Percentiles rank a stretch among this genome's conserved stretches.
These are phyloP conservation scores for Cladopsammia gracilis DNA, from an alignment of 64 coral and sea anemone genomes.

Conservation along the genomic window DNA sequence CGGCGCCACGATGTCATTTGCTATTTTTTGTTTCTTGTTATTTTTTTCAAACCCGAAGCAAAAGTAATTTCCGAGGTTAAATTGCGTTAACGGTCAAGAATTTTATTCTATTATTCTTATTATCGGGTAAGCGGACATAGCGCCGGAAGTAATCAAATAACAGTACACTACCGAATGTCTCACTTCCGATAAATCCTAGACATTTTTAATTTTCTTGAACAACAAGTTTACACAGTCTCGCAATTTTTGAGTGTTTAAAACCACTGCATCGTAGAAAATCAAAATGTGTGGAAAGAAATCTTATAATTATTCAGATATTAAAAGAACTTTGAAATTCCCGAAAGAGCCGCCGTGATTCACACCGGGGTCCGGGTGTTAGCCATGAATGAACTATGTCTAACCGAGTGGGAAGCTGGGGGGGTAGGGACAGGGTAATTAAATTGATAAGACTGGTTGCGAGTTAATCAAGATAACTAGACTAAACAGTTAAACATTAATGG, in stretches of 20 bases:
- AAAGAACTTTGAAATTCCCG: background rate
- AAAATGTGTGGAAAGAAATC: background rate
- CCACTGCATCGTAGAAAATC: background rate
- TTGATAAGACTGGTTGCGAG: background rate
- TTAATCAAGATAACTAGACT: too few relatives aligned
- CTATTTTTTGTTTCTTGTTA: background rate
- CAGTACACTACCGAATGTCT: background rate
- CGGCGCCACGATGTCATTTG: background rate
- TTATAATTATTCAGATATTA: background rate
- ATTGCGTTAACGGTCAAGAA: slow-evolving; percentile 13
- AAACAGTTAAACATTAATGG: too few relatives aligned
- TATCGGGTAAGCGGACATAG: background rate
- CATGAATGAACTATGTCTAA: too few relatives aligned
- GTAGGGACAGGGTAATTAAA: background rate
- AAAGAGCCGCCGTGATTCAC: background rate
- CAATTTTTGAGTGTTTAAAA: slow-evolving; percentile 1
- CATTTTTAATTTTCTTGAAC: slow-evolving; percentile 22
- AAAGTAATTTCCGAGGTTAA: background rate
- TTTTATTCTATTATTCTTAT: background rate
- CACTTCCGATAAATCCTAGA: slow-evolving; percentile 10
- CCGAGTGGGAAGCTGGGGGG: background rate
- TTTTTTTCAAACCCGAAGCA: background rate
- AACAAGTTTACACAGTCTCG: background rate
- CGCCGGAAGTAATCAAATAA: slow-evolving; percentile 36
- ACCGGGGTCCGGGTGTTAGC: background rate